Percentiles rank a stretch among this genome's conserved stretches.
Evolutionary conservation across 2,888 invertebrate species (phyloP).

Genomic region (Rhamnusium bicolor): DNA sequence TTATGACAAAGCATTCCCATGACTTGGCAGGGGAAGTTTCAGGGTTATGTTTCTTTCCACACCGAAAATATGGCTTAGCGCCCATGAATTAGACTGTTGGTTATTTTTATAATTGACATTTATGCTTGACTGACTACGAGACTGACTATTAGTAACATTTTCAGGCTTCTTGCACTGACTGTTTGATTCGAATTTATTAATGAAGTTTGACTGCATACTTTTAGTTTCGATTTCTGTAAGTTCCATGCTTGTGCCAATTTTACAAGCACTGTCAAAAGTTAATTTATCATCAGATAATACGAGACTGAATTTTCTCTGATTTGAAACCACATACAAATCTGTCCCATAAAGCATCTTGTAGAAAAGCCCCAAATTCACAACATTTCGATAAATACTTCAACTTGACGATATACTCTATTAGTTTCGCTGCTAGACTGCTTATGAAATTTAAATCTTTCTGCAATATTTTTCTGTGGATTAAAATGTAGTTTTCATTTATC

Average conservation of each 20-base stretch:
- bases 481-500: neutral
- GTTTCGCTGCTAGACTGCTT: neutral
- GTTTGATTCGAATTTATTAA: neutral
- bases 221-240: neutral
- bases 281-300: constrained; percentile 4
- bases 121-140: neutral
- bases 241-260: neutral
- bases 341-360: constrained; percentile 10
- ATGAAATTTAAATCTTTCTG: constrained; percentile 18
- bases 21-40: neutral
- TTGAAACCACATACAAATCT: constrained; percentile 19
- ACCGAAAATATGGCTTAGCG: neutral
- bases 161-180: neutral
- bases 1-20: constrained; percentile 16
- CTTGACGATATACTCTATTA: constrained; percentile 9
- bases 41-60: neutral
- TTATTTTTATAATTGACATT: neutral
- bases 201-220: neutral
- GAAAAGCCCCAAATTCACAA: constrained; percentile 21
- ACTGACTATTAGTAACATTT: neutral
- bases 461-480: neutral
- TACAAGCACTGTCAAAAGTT: constrained; percentile 3
- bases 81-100: neutral
- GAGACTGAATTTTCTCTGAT: neutral
- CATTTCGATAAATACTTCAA: neutral